Percentiles rank a stretch among this genome's conserved stretches.
Conservation (phyloP, 2,888 invertebrate genomes). For the Rhabditoides inermis region DNA sequence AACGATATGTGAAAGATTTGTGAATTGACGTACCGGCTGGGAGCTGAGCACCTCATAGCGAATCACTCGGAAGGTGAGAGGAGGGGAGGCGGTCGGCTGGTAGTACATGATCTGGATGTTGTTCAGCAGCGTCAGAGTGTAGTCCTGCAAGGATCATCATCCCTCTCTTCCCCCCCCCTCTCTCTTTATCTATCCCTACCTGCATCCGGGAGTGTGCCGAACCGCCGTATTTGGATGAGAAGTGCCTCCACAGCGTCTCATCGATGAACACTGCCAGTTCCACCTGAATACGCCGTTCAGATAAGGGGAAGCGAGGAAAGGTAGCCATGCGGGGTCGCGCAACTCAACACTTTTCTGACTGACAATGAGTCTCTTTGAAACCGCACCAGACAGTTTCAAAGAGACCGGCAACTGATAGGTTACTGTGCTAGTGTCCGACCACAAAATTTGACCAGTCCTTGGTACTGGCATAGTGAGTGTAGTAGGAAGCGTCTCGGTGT, state of each 20-base stretch:
- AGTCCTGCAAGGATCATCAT: slow-evolving; percentile 38
- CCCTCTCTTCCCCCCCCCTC: no score
- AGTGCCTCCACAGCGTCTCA: slow-evolving; percentile 49
- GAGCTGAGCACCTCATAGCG: slow-evolving; percentile 49
- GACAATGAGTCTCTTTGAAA: no score
- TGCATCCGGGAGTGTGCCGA: slow-evolving; percentile 30
- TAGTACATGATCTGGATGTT: slow-evolving; percentile 53
- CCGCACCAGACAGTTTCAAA: no score
- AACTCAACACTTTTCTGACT: no score
- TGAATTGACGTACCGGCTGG: slow-evolving; percentile 39
- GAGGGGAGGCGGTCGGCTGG: slow-evolving; percentile 48
- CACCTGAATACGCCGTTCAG: slow-evolving; percentile 36
- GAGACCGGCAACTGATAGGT: no score
- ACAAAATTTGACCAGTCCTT: no score
- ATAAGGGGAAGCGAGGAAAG: no score
- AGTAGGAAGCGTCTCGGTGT: background rate
- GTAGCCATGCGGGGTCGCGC: no score
- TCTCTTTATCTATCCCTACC: background rate
- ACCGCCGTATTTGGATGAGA: slow-evolving; percentile 45
- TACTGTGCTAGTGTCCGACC: no score
- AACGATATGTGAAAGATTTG: background rate
- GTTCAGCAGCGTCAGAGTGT: slow-evolving; percentile 50
- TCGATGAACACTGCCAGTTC: slow-evolving; percentile 51
- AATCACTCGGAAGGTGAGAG: slow-evolving; percentile 48
- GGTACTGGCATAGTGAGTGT: no score